Percentiles rank a stretch among this genome's conserved stretches.
Evolutionary conservation across 2,888 invertebrate species (phyloP).

Genomic region (Cynaeus angustus): DNA sequence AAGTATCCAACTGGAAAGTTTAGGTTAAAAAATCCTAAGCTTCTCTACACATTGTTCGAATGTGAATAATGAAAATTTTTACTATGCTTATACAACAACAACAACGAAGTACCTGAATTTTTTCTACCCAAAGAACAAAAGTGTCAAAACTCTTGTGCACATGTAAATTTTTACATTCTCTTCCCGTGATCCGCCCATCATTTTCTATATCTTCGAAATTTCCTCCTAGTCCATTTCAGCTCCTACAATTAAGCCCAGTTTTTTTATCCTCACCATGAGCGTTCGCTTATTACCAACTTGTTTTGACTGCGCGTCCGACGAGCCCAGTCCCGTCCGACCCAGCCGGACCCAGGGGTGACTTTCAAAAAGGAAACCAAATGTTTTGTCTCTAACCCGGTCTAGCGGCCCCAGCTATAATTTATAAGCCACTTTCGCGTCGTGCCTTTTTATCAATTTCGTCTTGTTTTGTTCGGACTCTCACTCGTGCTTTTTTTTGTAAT

Average conservation of each 20-base stretch:
- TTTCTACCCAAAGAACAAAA: no score
- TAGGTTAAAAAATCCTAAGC: no score
- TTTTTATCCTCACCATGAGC: neutral
- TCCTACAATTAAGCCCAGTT: conserved; percentile 1
- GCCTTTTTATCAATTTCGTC: conserved; percentile 30
- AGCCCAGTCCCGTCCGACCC: neutral
- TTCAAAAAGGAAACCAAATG: conserved; percentile 40
- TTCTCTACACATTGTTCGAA: no score
- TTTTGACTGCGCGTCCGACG: conserved; percentile 30
- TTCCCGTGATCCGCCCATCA: no score
- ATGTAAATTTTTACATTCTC: no score
- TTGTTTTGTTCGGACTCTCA: conserved; percentile 7
- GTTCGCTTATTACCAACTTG: conserved; percentile 41
- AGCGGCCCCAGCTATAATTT: conserved; percentile 39
- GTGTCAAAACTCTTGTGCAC: no score
- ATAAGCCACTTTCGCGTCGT: conserved; percentile 39
- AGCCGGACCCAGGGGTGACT: conserved; percentile 46
- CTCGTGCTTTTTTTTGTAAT: conserved; percentile 41
- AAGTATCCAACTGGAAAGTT: no score
- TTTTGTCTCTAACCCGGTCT: conserved; percentile 39
- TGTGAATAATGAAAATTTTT: no score
- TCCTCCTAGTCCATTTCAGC: no score
- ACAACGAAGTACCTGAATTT: no score
- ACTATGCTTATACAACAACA: no score
- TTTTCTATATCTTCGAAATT: no score